These are phyloP conservation scores for Reinhardtius hippoglossoides DNA, from an alignment of 2,113 vertebrate species.

Conservation along the genomic window DNA sequence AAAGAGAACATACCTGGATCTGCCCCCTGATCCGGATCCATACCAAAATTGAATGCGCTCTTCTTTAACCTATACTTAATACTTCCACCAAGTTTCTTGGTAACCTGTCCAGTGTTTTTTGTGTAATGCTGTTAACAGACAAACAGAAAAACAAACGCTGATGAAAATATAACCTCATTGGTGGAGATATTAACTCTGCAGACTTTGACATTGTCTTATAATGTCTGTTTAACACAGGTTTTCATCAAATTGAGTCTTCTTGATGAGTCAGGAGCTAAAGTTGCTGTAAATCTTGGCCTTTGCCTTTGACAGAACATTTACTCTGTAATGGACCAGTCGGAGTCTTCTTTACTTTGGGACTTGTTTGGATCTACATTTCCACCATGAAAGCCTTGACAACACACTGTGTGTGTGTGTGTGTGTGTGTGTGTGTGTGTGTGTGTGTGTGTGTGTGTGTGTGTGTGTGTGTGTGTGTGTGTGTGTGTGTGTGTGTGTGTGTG, in stretches of 20 bases:
- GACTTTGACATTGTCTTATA: neutral
- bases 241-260: neutral
- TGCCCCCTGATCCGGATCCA: too few relatives aligned
- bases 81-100: too few relatives aligned
- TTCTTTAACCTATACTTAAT: too few relatives aligned
- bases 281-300: neutral
- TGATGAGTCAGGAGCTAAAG: neutral
- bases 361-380: neutral
- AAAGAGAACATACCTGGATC: too few relatives aligned
- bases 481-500: constrained; percentile 1
- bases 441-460: neutral
- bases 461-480: neutral
- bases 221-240: neutral
- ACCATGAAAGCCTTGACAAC: neutral
- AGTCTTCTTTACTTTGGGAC: neutral
- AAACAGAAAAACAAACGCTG: too few relatives aligned
- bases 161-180: too few relatives aligned
- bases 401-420: neutral
- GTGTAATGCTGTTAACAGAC: too few relatives aligned
- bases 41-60: too few relatives aligned
- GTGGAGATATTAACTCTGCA: neutral
- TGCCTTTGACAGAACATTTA: neutral
- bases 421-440: neutral
- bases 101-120: too few relatives aligned
- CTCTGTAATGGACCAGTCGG: neutral